These are phyloP conservation scores for Elaphurus davidianus DNA, from an alignment of 2,113 vertebrate species.

Conservation along the genomic window DNA sequence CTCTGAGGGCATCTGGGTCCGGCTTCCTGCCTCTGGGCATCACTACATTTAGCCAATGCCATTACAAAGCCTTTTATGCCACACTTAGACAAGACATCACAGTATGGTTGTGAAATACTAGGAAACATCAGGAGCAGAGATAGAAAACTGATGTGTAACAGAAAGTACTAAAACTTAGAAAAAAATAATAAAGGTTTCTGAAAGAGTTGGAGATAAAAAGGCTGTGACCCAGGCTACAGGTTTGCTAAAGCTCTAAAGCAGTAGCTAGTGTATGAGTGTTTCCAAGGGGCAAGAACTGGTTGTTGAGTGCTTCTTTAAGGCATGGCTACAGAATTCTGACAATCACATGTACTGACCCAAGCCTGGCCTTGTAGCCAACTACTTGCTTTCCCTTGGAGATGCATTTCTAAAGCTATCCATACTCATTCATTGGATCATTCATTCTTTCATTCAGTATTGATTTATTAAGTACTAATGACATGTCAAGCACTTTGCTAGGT, in stretches of 20 bases:
- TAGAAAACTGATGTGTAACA: background rate
- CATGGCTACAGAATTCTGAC: background rate
- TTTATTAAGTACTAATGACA: background rate
- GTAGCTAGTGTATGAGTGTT: background rate
- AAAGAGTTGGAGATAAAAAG: constrained; percentile 11
- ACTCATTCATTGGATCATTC: background rate
- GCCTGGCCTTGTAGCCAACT: too few species aligned
- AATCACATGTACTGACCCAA: background rate
- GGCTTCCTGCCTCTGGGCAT: background rate
- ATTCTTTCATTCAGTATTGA: background rate
- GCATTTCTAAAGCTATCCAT: background rate
- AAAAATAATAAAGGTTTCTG: background rate
- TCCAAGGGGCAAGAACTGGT: background rate
- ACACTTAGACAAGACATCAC: background rate
- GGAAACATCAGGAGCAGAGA: constrained; percentile 14
- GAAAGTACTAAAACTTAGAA: background rate
- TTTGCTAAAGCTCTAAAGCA: background rate
- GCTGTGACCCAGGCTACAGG: background rate
- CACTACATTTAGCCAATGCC: background rate
- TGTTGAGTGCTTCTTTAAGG: background rate
- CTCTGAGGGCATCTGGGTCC: background rate
- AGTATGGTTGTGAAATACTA: background rate
- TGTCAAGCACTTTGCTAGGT: background rate
- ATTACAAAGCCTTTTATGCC: constrained; percentile 52
- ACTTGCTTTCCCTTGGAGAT: background rate